These are phyloP conservation scores for Fulica atra DNA, from an alignment of 2,113 vertebrate genomes.

Conservation along the genomic window DNA sequence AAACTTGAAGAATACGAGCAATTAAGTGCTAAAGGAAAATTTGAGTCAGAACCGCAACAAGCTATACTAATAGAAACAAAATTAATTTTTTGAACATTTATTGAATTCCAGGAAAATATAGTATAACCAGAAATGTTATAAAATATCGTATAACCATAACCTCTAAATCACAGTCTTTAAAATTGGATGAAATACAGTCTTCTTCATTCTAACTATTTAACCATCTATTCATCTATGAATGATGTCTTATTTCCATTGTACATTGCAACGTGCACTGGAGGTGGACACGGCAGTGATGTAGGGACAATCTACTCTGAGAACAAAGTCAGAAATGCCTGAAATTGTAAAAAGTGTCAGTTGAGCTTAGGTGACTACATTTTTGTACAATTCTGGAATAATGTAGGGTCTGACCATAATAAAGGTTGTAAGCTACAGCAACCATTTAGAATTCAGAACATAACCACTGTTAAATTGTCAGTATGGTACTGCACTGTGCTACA, in stretches of 20 bases:
- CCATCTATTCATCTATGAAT: background rate
- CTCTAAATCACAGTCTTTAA: background rate
- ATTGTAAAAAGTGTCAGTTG: background rate
- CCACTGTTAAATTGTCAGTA: background rate
- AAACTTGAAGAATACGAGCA: background rate
- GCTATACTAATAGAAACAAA: background rate
- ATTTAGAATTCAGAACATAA: background rate
- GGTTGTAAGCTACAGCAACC: accelerated
- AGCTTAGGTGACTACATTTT: background rate
- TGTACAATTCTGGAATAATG: background rate
- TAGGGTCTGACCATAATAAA: background rate
- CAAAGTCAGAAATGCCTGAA: background rate
- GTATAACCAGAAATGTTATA: background rate
- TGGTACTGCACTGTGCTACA: background rate
- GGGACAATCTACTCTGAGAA: background rate
- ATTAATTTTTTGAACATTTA: background rate
- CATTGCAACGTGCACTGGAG: background rate
- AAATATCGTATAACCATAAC: background rate
- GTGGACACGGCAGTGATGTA: background rate
- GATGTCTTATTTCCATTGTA: background rate
- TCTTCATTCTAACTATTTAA: background rate
- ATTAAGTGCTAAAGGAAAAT: background rate
- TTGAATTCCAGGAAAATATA: background rate
- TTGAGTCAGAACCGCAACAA: background rate
- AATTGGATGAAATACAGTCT: background rate